Conservation (phyloP, 30 jellyfish, hydroid and myxozoan genomes). For the Aurelia sp. region DNA sequence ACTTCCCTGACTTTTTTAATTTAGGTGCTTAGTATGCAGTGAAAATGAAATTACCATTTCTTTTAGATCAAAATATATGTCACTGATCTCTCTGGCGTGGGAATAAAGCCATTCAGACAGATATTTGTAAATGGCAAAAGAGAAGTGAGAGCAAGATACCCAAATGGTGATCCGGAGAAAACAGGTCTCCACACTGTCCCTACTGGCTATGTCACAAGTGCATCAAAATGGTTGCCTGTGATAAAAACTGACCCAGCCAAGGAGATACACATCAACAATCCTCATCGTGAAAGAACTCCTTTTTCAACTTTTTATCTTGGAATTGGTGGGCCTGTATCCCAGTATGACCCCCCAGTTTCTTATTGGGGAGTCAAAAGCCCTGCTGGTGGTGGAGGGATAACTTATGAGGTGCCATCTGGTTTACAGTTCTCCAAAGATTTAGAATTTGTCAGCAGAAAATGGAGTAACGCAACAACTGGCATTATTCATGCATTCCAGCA, state of each 20-base stretch:
- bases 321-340: slow-evolving; percentile 94
- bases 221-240: slow-evolving; percentile 94
- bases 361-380: slow-evolving; percentile 96
- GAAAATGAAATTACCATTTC: background rate
- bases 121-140: slow-evolving; percentile 84
- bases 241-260: slow-evolving; percentile 64
- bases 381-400: slow-evolving; percentile 97
- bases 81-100: slow-evolving; percentile 72
- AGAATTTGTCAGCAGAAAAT: slow-evolving; percentile 79
- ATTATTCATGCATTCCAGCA: slow-evolving; percentile 97
- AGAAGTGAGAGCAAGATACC: slow-evolving; percentile 93
- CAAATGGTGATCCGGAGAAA: slow-evolving; percentile 96
- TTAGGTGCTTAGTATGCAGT: too few relatives aligned
- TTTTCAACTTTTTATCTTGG: slow-evolving; percentile 81
- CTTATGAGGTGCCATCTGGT: slow-evolving; percentile 93
- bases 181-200: slow-evolving; percentile 96
- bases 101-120: slow-evolving; percentile 71
- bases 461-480: slow-evolving; percentile 96
- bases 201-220: slow-evolving; percentile 87
- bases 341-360: slow-evolving; percentile 94
- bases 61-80: slow-evolving; percentile 82
- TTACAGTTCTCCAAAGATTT: slow-evolving; percentile 74
- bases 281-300: slow-evolving; percentile 79
- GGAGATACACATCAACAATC: slow-evolving; percentile 80
- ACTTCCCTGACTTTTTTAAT: too few relatives aligned